Percentiles rank a stretch among this genome's conserved stretches.
phyloP scores from a whole-genome alignment of 2,888 invertebrate genomes.

The Sturmia bella region DNA sequence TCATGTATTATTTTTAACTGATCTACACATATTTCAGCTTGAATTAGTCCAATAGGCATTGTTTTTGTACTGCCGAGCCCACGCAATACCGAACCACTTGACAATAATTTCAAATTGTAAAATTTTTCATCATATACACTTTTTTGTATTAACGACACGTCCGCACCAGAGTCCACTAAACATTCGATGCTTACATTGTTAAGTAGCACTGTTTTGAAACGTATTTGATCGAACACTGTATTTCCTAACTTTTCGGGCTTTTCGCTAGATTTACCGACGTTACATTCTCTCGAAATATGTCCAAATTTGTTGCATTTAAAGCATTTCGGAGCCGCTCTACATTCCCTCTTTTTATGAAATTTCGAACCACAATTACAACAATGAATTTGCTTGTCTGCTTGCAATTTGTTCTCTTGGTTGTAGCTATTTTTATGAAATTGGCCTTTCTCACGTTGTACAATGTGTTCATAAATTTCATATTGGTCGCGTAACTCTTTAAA shows the following conservation, averaged over 20 bases:
- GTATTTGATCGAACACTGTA: not conserved
- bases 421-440: too few relatives aligned
- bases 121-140: not conserved
- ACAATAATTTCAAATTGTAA: not conserved
- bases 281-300: constrained; percentile 10
- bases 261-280: not conserved
- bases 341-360: constrained; percentile 20
- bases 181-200: too few relatives aligned
- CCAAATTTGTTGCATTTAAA: constrained; percentile 6
- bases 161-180: not conserved
- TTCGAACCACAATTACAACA: constrained; percentile 14
- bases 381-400: not conserved
- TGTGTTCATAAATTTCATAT: constrained; percentile 32
- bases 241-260: not conserved
- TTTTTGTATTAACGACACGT: not conserved
- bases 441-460: not conserved
- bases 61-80: not conserved
- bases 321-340: constrained; percentile 19
- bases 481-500: constrained; percentile 28
- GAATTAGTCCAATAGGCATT: not conserved
- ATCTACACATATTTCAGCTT: not conserved
- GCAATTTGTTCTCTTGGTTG: too few relatives aligned
- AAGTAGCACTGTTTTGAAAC: not conserved
- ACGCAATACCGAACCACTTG: not conserved
- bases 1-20: not conserved